Conservation (phyloP, 1,140 invertebrate genomes). For the Apocrypta bakeri region DNA sequence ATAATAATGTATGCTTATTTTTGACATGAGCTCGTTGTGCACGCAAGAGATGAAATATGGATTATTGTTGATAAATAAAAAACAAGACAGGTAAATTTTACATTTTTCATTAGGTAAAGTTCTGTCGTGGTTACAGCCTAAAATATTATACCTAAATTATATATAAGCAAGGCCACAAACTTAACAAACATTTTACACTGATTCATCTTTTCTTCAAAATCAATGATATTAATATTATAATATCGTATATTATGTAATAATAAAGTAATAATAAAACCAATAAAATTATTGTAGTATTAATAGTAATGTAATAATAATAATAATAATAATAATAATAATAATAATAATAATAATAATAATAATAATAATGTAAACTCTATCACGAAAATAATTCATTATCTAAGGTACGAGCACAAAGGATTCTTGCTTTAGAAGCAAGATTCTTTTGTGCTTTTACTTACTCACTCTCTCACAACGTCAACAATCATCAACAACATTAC, state of each 20-base stretch:
- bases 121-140: conserved; percentile 71
- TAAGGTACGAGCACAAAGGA: neutral
- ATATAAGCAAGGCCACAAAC: conserved; percentile 74
- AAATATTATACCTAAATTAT: conserved; percentile 71
- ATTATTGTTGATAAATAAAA: too few species aligned
- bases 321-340: conserved; percentile 32
- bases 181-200: conserved; percentile 75
- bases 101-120: conserved; percentile 67
- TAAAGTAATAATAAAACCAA: conserved; percentile 46
- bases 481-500: conserved; percentile 43
- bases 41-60: too few species aligned
- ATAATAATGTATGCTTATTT: too few species aligned
- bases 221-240: conserved; percentile 67
- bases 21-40: too few species aligned
- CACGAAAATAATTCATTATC: conserved; percentile 15
- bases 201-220: conserved; percentile 60
- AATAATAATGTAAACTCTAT: conserved; percentile 5
- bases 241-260: neutral
- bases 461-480: conserved; percentile 14
- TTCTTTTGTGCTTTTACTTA: neutral
- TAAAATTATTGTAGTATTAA: conserved; percentile 34
- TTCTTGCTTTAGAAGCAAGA: neutral
- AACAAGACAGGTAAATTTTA: conserved; percentile 47
- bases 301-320: conserved; percentile 49
- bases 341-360: conserved; percentile 30